Evolutionary conservation across 2,888 invertebrate species (phyloP).

Genomic region (Trissolcus brochymenae): DNA sequence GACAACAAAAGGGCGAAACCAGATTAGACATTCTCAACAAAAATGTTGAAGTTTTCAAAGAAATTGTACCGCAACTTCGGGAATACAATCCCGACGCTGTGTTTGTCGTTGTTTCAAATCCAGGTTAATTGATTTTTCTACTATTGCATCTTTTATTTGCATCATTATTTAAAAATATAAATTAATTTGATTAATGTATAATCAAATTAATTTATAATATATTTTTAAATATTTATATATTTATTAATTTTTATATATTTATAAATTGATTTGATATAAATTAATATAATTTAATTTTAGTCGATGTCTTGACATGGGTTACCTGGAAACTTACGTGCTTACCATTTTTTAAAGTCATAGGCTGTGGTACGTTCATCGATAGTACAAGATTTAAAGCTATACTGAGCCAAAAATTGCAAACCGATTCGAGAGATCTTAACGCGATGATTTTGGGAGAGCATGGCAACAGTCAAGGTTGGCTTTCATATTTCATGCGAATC

Average conservation of each 20-base stretch:
- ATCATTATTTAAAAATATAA: too few relatives aligned
- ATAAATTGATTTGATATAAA: too few relatives aligned
- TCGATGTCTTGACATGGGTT: slow-evolving; percentile 81
- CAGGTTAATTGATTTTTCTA: slow-evolving; percentile 70
- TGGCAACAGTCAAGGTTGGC: slow-evolving; percentile 80
- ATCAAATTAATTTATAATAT: too few relatives aligned
- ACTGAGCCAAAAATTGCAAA: slow-evolving; percentile 79
- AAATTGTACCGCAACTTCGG: slow-evolving; percentile 78
- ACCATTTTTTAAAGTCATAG: slow-evolving; percentile 80
- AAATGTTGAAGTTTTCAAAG: slow-evolving; percentile 78
- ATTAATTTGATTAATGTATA: too few relatives aligned
- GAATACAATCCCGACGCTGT: slow-evolving; percentile 79
- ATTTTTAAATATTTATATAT: too few relatives aligned
- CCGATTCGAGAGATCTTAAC: slow-evolving; percentile 79
- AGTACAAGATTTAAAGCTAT: slow-evolving; percentile 80
- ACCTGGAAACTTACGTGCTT: slow-evolving; percentile 82
- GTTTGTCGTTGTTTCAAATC: slow-evolving; percentile 79
- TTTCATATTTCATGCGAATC: not conserved
- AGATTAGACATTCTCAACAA: slow-evolving; percentile 78
- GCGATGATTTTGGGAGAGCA: slow-evolving; percentile 84
- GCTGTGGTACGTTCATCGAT: slow-evolving; percentile 82
- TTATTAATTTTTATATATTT: too few relatives aligned
- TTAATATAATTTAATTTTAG: slow-evolving; percentile 71
- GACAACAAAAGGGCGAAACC: slow-evolving; percentile 78
- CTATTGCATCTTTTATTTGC: not conserved